These are phyloP conservation scores for Erinaceus europaeus DNA, from an alignment of 2,113 vertebrate species.

Conservation along the genomic window DNA sequence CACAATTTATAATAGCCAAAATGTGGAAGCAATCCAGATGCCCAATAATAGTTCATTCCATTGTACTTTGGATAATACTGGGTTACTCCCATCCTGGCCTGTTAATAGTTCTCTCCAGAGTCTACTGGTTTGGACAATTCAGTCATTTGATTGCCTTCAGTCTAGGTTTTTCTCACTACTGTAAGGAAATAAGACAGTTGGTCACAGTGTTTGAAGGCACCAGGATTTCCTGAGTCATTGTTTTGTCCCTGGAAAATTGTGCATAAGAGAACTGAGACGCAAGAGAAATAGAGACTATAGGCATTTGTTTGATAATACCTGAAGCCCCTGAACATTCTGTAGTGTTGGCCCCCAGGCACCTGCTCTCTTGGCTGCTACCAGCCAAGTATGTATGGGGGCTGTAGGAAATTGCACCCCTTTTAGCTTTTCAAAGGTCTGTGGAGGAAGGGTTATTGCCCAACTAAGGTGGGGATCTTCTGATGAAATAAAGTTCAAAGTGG, in stretches of 20 bases:
- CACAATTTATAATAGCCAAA: too few relatives aligned
- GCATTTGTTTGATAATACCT: background rate
- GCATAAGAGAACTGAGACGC: background rate
- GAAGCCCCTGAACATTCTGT: too few relatives aligned
- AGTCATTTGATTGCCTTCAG: background rate
- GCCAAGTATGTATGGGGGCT: background rate
- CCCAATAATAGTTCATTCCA: too few relatives aligned
- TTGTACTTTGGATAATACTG: background rate
- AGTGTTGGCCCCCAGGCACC: background rate
- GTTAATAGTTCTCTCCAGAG: background rate
- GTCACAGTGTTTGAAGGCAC: background rate
- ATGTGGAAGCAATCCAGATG: too few relatives aligned
- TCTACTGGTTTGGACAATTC: background rate
- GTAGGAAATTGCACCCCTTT: background rate
- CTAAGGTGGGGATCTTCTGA: background rate
- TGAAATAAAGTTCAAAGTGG: background rate
- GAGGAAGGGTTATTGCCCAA: background rate
- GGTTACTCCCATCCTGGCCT: background rate
- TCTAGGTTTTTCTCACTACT: background rate
- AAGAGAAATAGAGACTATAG: background rate
- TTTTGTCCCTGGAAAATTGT: background rate
- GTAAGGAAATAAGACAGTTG: background rate
- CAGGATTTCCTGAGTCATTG: background rate
- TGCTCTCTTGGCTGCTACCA: background rate
- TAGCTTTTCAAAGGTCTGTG: background rate